These are phyloP conservation scores for Ischnura elegans DNA, from an alignment of 2,888 invertebrate genomes.

Conservation along the genomic window DNA sequence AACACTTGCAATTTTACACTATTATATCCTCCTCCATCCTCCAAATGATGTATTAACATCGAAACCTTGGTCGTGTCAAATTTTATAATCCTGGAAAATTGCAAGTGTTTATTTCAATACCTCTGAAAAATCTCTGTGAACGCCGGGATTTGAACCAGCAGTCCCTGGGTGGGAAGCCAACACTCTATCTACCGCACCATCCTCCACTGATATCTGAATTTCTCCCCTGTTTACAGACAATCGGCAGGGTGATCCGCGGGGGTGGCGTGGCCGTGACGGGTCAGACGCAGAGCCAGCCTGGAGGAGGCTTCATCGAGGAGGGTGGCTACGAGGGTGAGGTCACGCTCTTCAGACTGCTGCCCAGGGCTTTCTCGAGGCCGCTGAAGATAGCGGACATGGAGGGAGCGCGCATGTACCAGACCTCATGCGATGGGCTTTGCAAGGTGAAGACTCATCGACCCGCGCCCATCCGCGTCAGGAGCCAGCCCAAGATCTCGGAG, in stretches of 20 bases:
- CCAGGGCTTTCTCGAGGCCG: conserved; percentile 85
- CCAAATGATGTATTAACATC: no score
- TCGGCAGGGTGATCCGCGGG: conserved; percentile 87
- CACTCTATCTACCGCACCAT: no score
- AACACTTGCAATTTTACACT: no score
- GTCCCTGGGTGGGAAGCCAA: no score
- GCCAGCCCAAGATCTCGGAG: not conserved
- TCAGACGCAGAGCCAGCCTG: conserved; percentile 82
- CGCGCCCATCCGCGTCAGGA: not conserved
- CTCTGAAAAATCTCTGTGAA: no score
- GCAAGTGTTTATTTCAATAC: no score
- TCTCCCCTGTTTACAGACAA: conserved; percentile 81
- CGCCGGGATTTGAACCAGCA: no score
- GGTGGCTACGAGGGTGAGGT: conserved; percentile 80
- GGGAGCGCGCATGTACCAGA: conserved; percentile 79
- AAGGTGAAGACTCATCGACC: not conserved
- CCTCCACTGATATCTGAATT: no score
- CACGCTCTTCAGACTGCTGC: conserved; percentile 89
- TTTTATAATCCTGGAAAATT: no score
- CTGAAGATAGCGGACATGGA: conserved; percentile 76
- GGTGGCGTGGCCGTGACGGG: conserved; percentile 88
- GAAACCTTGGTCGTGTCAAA: no score
- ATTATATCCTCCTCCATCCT: no score
- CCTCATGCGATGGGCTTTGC: conserved; percentile 82
- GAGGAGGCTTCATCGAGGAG: conserved; percentile 80